Percentiles rank a stretch among this genome's conserved stretches.
Evolutionary conservation across 1,140 invertebrate species (phyloP).

Genomic region (Drosophila equinoxialis): DNA sequence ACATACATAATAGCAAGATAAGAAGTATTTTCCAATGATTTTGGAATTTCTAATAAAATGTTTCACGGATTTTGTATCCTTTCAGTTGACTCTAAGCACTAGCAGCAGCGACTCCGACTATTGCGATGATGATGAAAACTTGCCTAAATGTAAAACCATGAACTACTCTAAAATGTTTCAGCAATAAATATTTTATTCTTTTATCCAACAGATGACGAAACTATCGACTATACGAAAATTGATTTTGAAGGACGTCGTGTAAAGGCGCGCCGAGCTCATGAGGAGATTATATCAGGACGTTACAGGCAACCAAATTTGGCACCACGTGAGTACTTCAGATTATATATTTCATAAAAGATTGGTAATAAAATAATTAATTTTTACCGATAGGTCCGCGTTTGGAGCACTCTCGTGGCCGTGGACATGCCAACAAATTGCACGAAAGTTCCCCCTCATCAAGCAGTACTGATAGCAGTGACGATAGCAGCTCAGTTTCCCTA

Average conservation of each 20-base stretch:
- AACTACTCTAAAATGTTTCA: not conserved
- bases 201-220: constrained; percentile 66
- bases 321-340: constrained; percentile 55
- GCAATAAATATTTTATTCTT: not conserved
- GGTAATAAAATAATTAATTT: not conserved
- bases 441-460: constrained; percentile 68
- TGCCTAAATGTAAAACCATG: constrained; percentile 69
- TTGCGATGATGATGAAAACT: constrained; percentile 76
- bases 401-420: constrained; percentile 50
- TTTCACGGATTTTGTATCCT: constrained; percentile 12
- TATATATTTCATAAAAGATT: not conserved
- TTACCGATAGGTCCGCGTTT: constrained; percentile 57
- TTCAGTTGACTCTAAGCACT: constrained; percentile 73
- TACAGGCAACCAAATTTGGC: constrained; percentile 80
- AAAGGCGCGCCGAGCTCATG: constrained; percentile 78
- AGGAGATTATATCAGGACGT: constrained; percentile 82
- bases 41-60: constrained; percentile 15
- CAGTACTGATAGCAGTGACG: constrained; percentile 53
- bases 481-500: constrained; percentile 66
- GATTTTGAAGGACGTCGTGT: constrained; percentile 79
- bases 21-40: constrained; percentile 3
- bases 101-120: constrained; percentile 81
- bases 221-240: constrained; percentile 78
- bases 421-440: constrained; percentile 48
- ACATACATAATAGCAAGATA: not conserved